Base-by-base conservation (phyloP, 1,140 invertebrate genomes). In the Sminthurides bifidus region DNA sequence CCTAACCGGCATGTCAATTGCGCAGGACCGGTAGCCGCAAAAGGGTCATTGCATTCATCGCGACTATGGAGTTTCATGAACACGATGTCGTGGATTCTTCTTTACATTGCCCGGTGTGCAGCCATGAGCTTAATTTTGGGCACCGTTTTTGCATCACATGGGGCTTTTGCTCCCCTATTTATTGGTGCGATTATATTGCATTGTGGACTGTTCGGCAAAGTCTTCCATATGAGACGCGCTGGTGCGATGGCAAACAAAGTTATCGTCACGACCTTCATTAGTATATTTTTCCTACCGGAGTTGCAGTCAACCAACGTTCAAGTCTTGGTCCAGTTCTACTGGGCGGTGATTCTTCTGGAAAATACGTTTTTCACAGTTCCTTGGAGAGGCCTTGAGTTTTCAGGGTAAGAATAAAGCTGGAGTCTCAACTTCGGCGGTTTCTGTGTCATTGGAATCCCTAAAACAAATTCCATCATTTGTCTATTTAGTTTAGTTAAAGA, bases 211-310 rank as follows among this genome's bases (percentile, higher is more conserved):
- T 59, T 63, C 17, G 23, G 27, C 2, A 51, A 49, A 43, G 10
- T 63, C 10, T 54, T 63, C 37, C 51, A 49, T 3, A 23, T 14
- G 41, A 52, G 38, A 8, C 35, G 54, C 38, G 59, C 49, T 29
- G 61, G 61, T 0, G 40, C 56, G n/a, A 58, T 58, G 14, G 38
- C 49, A 0, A 24, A 59, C 30, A 63, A 63, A 48, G 29, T 63
- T 0, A 12, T 56, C 21, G 58, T 63, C 1, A 41, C 61, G 26
- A 44, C 51, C 1, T 63, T 59, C 38, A 63, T 63, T 10, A 56
- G 54, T 14, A 2, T 59, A 14, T 63, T 63, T 48, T 63, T 63
- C 46, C 38, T 63, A 21, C 58, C 58, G 14, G 58, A 63, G 17
- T 27, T 59, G 31, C 49, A 56, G 31, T 19, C 50, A 1, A 37